phyloP scores from a whole-genome alignment of 2,113 vertebrate species.

The Ciconia boyciana region DNA sequence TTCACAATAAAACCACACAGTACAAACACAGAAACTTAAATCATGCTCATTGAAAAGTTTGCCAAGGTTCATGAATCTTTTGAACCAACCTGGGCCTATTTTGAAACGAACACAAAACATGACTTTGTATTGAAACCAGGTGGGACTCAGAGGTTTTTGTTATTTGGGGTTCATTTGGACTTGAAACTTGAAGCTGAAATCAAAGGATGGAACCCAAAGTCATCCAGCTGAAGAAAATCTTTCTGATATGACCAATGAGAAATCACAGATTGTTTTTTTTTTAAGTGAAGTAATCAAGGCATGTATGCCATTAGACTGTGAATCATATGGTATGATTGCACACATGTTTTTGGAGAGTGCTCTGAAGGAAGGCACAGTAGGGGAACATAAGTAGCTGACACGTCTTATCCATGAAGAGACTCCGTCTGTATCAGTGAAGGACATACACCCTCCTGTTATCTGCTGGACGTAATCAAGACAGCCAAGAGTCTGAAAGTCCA shows the following conservation, averaged over 20 bases:
- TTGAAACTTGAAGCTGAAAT: slow-evolving; percentile 39
- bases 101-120: slow-evolving; percentile 22
- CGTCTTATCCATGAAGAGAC: background rate
- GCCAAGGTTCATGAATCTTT: slow-evolving; percentile 50
- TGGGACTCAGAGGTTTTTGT: background rate
- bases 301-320: background rate
- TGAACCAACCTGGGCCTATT: slow-evolving; percentile 47
- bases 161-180: slow-evolving; percentile 28
- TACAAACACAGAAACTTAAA: slow-evolving; percentile 53
- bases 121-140: slow-evolving; percentile 62
- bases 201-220: background rate
- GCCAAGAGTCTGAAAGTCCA: background rate
- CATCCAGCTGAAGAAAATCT: slow-evolving; percentile 6
- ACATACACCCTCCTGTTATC: background rate
- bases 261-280: background rate
- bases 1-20: slow-evolving; percentile 37
- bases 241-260: background rate
- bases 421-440: background rate
- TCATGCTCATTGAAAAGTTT: slow-evolving; percentile 17
- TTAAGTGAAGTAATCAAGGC: background rate
- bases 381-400: background rate
- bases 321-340: background rate
- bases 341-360: background rate
- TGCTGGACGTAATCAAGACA: background rate
- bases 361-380: background rate